Base-by-base conservation (phyloP, 2,113 vertebrate genomes). In the Erythrocercus mccallii region DNA sequence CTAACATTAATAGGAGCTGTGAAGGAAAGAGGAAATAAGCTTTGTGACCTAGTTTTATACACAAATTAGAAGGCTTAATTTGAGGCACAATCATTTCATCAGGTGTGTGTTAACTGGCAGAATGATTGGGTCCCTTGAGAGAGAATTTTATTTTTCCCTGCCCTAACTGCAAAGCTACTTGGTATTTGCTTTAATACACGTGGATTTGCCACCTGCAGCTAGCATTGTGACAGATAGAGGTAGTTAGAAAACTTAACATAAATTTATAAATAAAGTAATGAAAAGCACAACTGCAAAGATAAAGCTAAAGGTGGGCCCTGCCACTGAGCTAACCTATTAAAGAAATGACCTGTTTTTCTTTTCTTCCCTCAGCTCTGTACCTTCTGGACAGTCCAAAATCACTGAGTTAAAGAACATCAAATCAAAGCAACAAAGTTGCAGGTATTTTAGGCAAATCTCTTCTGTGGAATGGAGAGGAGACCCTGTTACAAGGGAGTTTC, bases 51-150 rank as follows among this genome's bases (percentile, higher is more conserved):
- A 91, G 44, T 91, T 97, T 91, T 71, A 81, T 86, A 78, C 42
- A 95, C 84, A 93, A 94, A 94, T 96, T 89, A 86, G 65, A 53
- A 88, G 27, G 61, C 48, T 86, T 96, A 92, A 94, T 91, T 86
- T 86, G 92, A 90, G 37, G 85, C 37, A 64, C 37, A 83, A 90
- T 94, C 76, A 92, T 92, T 88, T 92, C 44, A 84, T 90, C 88
- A 92, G 80, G 72, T 94, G 37, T 73, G 47, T 94, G 56, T 88
- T 81, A 92, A 84, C 53, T 94, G 86, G 25, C 53, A 78, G 60
- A 65, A 74, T 94, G 92, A 88, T 68, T 78, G 20, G 24, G 57
- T 86, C 77, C 53, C 91, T 35, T 0, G 90, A 85, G 78, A 92
- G 64, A 65, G 11, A 91, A 85, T 72, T 87, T 76, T 45, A 4